phyloP scores from a whole-genome alignment of 2,797 vertebrate genomes.

The Lacerta bilineata region DNA sequence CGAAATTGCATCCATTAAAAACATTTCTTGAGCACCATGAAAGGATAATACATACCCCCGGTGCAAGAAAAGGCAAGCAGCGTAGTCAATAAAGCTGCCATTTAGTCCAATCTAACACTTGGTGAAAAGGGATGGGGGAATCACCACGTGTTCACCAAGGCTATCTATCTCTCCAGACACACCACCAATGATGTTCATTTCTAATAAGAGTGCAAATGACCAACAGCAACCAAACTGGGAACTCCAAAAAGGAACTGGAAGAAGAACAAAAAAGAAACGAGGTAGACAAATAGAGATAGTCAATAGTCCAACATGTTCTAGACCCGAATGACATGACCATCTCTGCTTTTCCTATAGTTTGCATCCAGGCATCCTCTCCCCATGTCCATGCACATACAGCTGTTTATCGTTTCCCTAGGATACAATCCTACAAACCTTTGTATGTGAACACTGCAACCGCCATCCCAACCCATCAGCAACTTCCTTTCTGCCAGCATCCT shows the following conservation, averaged over 20 bases:
- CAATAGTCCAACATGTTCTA: too few species aligned
- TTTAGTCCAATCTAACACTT: constrained; percentile 12
- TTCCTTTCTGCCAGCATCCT: neutral
- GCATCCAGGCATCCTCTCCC: too few species aligned
- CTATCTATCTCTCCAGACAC: neutral
- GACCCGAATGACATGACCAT: too few species aligned
- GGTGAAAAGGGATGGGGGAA: neutral
- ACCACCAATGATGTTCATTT: neutral
- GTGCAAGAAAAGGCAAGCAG: neutral
- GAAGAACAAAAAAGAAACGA: too few species aligned
- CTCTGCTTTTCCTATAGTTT: too few species aligned
- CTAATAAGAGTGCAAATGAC: too few species aligned
- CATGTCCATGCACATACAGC: too few species aligned
- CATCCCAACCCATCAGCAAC: neutral
- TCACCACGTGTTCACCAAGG: neutral
- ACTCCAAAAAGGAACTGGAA: too few species aligned
- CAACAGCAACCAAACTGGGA: too few species aligned
- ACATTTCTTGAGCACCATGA: neutral
- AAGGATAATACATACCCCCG: constrained; percentile 20
- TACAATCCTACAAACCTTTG: too few species aligned
- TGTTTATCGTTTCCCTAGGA: neutral
- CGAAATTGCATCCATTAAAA: constrained; percentile 16
- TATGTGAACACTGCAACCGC: neutral
- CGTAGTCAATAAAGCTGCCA: constrained; percentile 6
- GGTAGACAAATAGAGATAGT: too few species aligned